phyloP scores from a whole-genome alignment of 2,113 vertebrate genomes.

The Hylia prasina region DNA sequence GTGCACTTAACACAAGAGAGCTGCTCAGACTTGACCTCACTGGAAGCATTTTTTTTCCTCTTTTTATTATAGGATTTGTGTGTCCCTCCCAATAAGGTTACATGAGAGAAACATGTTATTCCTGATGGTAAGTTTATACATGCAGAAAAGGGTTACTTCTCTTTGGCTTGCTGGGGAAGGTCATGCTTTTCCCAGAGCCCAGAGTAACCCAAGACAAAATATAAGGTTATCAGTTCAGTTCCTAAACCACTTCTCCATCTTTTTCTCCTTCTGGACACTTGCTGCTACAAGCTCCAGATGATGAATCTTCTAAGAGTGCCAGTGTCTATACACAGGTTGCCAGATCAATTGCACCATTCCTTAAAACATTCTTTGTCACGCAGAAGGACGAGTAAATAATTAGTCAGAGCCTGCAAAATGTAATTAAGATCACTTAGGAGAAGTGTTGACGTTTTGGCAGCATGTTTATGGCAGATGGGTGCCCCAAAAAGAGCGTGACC shows the following conservation, averaged over 20 bases:
- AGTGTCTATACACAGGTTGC: neutral
- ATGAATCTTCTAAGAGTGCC: neutral
- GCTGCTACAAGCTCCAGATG: neutral
- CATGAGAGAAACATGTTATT: neutral
- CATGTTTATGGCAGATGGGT: neutral
- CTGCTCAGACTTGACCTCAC: neutral
- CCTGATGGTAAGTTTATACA: neutral
- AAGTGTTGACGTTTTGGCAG: neutral
- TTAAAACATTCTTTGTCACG: neutral
- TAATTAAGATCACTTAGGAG: neutral
- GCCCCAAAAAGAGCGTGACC: neutral
- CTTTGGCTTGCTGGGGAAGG: neutral
- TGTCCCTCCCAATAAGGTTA: neutral
- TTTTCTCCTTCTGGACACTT: neutral
- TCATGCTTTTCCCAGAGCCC: neutral
- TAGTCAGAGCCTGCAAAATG: neutral
- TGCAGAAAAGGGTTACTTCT: neutral
- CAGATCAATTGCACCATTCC: neutral
- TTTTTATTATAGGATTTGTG: neutral
- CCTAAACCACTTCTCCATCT: neutral
- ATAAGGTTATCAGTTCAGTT: neutral
- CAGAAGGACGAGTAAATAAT: neutral
- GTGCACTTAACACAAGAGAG: neutral
- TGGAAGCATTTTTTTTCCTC: neutral
- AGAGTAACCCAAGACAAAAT: neutral